Base-by-base conservation (phyloP, 30 jellyfish, hydroid and myxozoan genomes). In the Chrysaora quinquecirrha region DNA sequence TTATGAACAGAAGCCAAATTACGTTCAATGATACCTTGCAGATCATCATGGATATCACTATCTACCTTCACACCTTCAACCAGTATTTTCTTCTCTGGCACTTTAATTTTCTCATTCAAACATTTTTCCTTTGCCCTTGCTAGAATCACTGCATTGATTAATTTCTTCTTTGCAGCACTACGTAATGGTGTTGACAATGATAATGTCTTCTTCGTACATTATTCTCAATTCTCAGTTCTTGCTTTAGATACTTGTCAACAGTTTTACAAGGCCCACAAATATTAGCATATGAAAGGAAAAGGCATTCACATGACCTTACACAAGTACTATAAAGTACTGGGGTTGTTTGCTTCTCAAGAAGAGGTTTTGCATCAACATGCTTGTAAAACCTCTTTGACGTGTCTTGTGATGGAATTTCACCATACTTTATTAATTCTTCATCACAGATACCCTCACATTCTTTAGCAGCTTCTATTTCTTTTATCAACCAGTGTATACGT, bases 401-500 rank as follows among this genome's bases (percentile, higher is more conserved):
- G 58, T 43, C 58, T 43, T 43, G 9, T 60, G 23, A 60, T 20
- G 72, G 72, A 25, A 60, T 60, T 4, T 60, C 72, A 60, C 72
- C 72, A 60, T 60, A 60, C 12, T n/a, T 48, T 48, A n/a, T n/a
- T 48, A 48, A 48, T n/a, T 11, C n/a, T n/a, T 11, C 62, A 48
- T n/a, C n/a, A n/a, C n/a, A 31, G 34, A 73, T 27, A 73, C 85
- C 74, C 49, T 43, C 28, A 62, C 74, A 47, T 25, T 25, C 85
- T 25, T 73, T 73, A 28, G 34, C 23, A 28, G 21, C 56, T 1
- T 73, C 85, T 38, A 52, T 73, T 49, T 49, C 85, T 43, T 73
- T 73, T 43, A 73, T 49, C 77, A 73, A 73, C 85, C 85, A 73
- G 75, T 73, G 85, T 73, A 69, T 69, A 31, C 81, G 64, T 30